phyloP scores from a whole-genome alignment of 2,888 invertebrate genomes.

The Spisula subtruncata region DNA sequence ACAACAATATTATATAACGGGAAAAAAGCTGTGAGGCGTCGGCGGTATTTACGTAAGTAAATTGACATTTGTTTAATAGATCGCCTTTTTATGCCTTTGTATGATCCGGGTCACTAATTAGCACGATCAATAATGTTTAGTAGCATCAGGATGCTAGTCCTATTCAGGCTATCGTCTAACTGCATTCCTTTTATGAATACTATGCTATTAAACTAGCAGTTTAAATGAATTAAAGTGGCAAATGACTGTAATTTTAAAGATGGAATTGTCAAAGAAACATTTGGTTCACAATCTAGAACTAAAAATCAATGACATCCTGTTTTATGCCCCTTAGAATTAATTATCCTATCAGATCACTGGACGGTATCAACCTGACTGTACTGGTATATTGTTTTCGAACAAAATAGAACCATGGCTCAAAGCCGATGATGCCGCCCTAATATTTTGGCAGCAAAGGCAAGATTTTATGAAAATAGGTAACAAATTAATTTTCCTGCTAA shows the following conservation, averaged over 20 bases:
- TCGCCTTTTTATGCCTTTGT: neutral
- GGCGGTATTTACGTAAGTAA: constrained; percentile 77
- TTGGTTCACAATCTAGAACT: neutral
- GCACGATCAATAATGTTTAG: neutral
- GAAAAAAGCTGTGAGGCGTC: constrained; percentile 73
- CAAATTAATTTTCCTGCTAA: too few relatives aligned
- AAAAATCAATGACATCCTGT: neutral
- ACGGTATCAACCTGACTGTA: too few relatives aligned
- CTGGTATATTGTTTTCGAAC: too few relatives aligned
- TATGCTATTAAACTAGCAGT: too few relatives aligned
- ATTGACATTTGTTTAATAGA: neutral
- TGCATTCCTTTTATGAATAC: too few relatives aligned
- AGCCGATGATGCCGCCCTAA: too few relatives aligned
- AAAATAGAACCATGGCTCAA: too few relatives aligned
- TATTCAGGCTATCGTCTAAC: neutral
- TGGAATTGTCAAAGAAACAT: neutral
- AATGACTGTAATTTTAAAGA: neutral
- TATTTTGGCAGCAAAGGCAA: too few relatives aligned
- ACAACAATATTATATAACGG: constrained; percentile 82
- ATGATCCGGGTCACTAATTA: neutral
- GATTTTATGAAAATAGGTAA: too few relatives aligned
- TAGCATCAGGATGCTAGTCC: neutral
- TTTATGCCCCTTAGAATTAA: neutral
- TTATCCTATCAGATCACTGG: too few relatives aligned
- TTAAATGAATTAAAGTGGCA: neutral